Percentiles rank a stretch among this genome's conserved stretches.
Conservation (phyloP, 1,140 invertebrate genomes). For the Chrysopa pallens region DNA sequence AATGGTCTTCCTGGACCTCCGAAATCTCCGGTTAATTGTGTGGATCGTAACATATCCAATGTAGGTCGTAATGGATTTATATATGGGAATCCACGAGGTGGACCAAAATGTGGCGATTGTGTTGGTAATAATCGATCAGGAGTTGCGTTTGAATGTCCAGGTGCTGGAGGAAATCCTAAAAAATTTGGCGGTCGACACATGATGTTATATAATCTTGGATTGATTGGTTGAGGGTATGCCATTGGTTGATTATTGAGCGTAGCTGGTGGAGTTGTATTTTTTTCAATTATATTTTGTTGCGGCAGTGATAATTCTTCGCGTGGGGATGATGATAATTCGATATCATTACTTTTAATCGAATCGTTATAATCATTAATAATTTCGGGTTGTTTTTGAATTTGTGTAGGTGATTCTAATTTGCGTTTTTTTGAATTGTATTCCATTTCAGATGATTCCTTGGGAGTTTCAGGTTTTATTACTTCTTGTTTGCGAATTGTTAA, state of each 20-base stretch:
- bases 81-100: conserved; percentile 47
- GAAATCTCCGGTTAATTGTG: conserved; percentile 24
- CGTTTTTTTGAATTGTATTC: not conserved
- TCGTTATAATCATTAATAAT: not conserved
- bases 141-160: conserved; percentile 9
- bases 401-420: not conserved
- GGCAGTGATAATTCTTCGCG: not conserved
- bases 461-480: conserved; percentile 22
- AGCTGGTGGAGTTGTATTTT: conserved; percentile 14
- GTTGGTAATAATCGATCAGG: conserved; percentile 34
- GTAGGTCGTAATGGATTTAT: conserved; percentile 40
- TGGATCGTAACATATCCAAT: conserved; percentile 32
- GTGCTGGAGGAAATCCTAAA: conserved; percentile 29
- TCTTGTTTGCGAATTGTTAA: conserved; percentile 34
- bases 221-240: conserved; percentile 57
- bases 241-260: conserved; percentile 23
- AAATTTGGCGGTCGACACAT: conserved; percentile 38
- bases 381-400: conserved; percentile 1
- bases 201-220: conserved; percentile 55
- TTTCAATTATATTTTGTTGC: not conserved
- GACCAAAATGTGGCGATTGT: conserved; percentile 31
- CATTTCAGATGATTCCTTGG: not conserved
- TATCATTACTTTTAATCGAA: conserved; percentile 9
- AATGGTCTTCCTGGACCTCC: conserved; percentile 32
- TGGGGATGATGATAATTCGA: conserved; percentile 9